Base-by-base conservation (phyloP, 2,888 invertebrate species). In the Drosophila paranaensis region DNA sequence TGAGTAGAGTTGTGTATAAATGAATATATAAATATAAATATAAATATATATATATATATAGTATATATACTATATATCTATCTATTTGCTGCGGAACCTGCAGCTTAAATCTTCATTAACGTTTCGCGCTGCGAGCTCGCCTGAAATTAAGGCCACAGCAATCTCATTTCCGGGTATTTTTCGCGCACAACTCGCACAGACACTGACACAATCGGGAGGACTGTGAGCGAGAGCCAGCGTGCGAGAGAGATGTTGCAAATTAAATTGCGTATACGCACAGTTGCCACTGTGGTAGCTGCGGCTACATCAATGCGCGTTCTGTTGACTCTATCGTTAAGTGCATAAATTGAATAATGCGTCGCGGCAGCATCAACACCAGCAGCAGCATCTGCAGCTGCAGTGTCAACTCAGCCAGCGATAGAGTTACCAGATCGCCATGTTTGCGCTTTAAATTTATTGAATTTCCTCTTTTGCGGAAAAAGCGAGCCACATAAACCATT, bases 201-300 rank as follows among this genome's bases (percentile, higher is more conserved):
- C 30, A 42, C 16, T 25, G 10, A 14, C 30, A 53, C 6, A 25
- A 25, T 10, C 16, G 11, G 2, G 33, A 13, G 8, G 14, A 5
- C 42, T 2, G 37, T 2, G 16, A 35, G 37, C 10, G 62, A 37
- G 56, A 11, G 42, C 20, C 16, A 27, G 53, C 20, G 42, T 39
- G 54, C 14, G 40, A 53, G 35, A 73, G 60, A 77, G 69, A 60
- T 73, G 78, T 63, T 70, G 65, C 60, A 74, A 80, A 84, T 84
- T 76, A 78, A 87, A 87, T 84, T 84, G 80, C 82, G 88, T 82
- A 87, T 80, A 82, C 83, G 88, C 80, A 70, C 69, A 48, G 85
- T 78, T 75, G 80, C 68, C 71, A 42, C 53, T 71, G 80, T 68
- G 76, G 79, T 77, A 64, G 65, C 42, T 55, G 67, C 33, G 71